phyloP scores from a whole-genome alignment of 2,797 vertebrate genomes.

The Epinephelus coioides region DNA sequence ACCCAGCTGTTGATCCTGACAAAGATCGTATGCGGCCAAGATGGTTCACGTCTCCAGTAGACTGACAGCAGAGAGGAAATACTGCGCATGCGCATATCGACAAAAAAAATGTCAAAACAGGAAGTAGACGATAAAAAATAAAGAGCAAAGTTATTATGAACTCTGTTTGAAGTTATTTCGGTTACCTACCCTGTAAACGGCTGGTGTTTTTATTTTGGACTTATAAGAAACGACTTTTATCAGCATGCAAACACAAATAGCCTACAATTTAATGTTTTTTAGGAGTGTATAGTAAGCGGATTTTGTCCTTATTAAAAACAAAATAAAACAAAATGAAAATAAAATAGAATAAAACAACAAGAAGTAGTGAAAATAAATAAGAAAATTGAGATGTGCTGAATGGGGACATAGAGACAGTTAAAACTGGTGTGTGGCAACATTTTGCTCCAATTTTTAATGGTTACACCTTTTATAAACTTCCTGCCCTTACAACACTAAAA shows the following conservation, averaged over 20 bases:
- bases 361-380: neutral
- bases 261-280: neutral
- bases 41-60: neutral
- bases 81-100: slow-evolving; percentile 4
- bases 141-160: too few relatives aligned
- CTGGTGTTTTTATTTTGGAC: neutral
- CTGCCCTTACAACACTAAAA: too few relatives aligned
- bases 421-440: too few relatives aligned
- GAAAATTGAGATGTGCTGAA: neutral
- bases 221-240: neutral
- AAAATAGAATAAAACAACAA: neutral
- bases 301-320: too few relatives aligned
- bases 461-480: too few relatives aligned
- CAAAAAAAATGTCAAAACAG: neutral
- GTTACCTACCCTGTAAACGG: too few relatives aligned
- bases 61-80: neutral
- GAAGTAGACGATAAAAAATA: neutral
- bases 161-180: too few relatives aligned
- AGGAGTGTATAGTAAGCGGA: too few relatives aligned
- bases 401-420: too few relatives aligned
- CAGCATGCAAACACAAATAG: neutral
- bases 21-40: slow-evolving; percentile 61
- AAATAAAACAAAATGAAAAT: too few relatives aligned
- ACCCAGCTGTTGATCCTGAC: slow-evolving; percentile 79
- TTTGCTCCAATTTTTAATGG: too few relatives aligned